Conservation (phyloP, 2,113 vertebrate species). For the Prolemur simus region DNA sequence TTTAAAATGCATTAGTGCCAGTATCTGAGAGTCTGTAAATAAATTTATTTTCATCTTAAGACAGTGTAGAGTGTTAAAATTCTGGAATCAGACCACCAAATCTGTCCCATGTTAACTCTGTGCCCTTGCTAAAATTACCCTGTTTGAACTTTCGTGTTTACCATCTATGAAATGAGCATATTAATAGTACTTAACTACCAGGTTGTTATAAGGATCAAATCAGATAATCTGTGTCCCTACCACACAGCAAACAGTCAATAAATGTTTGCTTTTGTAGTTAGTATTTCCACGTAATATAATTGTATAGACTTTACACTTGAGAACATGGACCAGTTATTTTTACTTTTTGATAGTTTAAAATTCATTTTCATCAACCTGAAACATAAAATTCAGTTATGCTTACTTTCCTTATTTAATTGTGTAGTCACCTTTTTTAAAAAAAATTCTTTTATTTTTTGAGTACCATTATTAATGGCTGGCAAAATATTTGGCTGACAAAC, state of each 20-base stretch:
- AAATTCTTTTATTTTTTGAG: neutral
- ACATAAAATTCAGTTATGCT: neutral
- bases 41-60: constrained; percentile 31
- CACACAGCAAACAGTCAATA: neutral
- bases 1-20: neutral
- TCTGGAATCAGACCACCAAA: neutral
- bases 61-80: neutral
- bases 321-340: neutral
- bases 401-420: neutral
- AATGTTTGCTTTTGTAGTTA: neutral
- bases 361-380: neutral
- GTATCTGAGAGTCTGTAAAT: neutral
- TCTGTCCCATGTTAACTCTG: neutral
- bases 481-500: constrained; percentile 6
- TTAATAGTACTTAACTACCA: neutral
- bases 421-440: neutral
- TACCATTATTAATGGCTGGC: neutral
- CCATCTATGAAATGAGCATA: neutral
- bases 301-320: neutral
- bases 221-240: neutral
- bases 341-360: constrained; percentile 51
- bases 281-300: neutral
- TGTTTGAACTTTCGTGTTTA: neutral
- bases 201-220: neutral
- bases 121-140: neutral